Conservation (phyloP, 2,797 vertebrate species). For the Poecile montanus region DNA sequence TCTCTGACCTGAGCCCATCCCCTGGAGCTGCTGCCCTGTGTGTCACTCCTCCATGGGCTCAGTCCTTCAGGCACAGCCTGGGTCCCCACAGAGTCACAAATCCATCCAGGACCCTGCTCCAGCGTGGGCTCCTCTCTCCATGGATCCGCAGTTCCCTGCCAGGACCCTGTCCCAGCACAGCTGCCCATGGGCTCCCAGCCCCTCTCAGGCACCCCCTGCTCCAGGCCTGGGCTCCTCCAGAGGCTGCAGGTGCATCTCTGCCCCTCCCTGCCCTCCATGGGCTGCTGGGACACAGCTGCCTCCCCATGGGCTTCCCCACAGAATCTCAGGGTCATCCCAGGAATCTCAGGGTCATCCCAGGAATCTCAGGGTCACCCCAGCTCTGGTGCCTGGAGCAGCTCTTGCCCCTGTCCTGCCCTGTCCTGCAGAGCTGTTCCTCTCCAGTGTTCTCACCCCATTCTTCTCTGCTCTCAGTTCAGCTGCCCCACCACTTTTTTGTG, state of each 20-base stretch:
- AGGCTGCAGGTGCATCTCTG: not conserved
- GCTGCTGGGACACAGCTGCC: not conserved
- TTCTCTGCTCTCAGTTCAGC: not conserved
- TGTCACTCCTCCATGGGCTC: not conserved
- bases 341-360: not conserved
- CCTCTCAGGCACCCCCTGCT: not conserved
- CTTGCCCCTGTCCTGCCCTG: not conserved
- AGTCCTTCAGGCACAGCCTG: not conserved
- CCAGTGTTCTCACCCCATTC: not conserved
- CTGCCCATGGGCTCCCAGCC: not conserved
- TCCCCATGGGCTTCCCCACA: not conserved
- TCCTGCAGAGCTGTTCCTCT: not conserved
- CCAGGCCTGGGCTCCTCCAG: not conserved
- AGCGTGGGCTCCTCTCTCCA: not conserved
- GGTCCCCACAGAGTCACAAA: not conserved
- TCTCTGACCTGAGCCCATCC: not conserved
- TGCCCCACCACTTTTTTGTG: not conserved
- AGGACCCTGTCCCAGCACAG: not conserved
- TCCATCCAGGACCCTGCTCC: not conserved
- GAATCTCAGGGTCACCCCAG: not conserved
- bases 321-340: not conserved
- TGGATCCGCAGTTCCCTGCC: not conserved
- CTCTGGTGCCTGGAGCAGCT: not conserved
- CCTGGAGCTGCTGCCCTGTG: not conserved
- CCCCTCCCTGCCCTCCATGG: not conserved